phyloP scores from a whole-genome alignment of 2,888 invertebrate species.

The Synanthedon vespiformis region DNA sequence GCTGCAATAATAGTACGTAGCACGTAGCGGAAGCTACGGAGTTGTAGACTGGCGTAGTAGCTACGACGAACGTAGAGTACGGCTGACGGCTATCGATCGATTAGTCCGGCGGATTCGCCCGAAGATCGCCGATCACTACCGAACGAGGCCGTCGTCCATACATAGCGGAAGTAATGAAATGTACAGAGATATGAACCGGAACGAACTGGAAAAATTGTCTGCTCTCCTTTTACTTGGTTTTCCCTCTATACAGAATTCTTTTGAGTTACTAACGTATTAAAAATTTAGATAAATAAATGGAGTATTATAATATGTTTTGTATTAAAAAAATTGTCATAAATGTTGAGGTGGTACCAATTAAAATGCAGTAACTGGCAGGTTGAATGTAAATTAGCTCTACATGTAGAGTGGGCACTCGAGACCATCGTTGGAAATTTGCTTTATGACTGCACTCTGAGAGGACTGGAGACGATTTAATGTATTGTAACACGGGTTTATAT shows the following conservation, averaged over 20 bases:
- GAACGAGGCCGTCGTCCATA: constrained; percentile 39
- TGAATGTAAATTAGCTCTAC: constrained; percentile 44
- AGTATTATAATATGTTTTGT: constrained; percentile 8
- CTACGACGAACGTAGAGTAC: constrained; percentile 36
- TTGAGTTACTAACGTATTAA: too few species aligned
- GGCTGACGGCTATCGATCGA: constrained; percentile 61
- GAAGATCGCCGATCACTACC: constrained; percentile 32
- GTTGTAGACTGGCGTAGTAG: constrained; percentile 52
- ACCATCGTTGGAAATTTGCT: constrained; percentile 30
- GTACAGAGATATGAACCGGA: constrained; percentile 67
- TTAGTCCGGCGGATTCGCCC: constrained; percentile 41
- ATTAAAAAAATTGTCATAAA: not conserved
- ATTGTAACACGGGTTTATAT: constrained; percentile 46
- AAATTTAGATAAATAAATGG: too few species aligned
- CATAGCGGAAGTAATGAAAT: constrained; percentile 68
- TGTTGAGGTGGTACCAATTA: too few species aligned
- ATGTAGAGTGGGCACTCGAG: constrained; percentile 30
- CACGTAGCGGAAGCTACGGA: constrained; percentile 47
- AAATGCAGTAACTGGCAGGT: constrained; percentile 6
- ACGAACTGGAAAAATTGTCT: constrained; percentile 69
- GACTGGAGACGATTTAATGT: constrained; percentile 51
- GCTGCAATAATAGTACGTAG: constrained; percentile 1
- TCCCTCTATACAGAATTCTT: too few species aligned
- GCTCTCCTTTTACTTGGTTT: constrained; percentile 53
- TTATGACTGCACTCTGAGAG: constrained; percentile 37